Conservation (phyloP, 2,888 invertebrate genomes). For the Caenorhabditis imperialis region DNA sequence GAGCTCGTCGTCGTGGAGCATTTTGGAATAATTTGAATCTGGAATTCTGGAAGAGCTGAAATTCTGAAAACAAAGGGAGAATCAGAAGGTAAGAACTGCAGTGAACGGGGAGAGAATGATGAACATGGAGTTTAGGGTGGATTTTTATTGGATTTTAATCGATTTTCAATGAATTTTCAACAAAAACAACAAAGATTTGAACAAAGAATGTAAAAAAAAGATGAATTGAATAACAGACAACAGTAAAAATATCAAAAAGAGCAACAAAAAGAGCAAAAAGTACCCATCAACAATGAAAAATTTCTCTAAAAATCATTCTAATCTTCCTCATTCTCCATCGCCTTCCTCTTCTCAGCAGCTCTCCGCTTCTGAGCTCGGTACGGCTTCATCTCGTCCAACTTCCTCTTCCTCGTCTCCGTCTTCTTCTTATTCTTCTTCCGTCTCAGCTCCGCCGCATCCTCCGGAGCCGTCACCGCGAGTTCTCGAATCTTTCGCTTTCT, state of each 20-base stretch:
- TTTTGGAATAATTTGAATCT: too few species aligned
- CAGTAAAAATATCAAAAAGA: slow-evolving; percentile 31
- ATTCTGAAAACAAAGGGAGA: too few species aligned
- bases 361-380: slow-evolving; percentile 68
- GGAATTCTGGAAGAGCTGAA: too few species aligned
- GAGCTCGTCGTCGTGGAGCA: too few species aligned
- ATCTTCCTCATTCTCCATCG: slow-evolving; percentile 51
- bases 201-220: background rate
- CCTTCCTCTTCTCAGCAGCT: slow-evolving; percentile 45
- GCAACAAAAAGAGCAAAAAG: slow-evolving; percentile 37
- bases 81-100: too few species aligned
- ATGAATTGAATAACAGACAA: slow-evolving; percentile 22
- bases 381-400: slow-evolving; percentile 69
- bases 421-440: slow-evolving; percentile 70
- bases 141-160: too few species aligned
- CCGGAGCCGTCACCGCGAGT: slow-evolving; percentile 67
- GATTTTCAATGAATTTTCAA: too few species aligned
- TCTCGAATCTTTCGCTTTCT: slow-evolving; percentile 64
- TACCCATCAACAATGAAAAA: slow-evolving; percentile 21
- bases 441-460: slow-evolving; percentile 60
- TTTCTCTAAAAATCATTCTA: slow-evolving; percentile 18
- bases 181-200: background rate
- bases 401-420: slow-evolving; percentile 63
- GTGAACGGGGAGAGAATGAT: too few species aligned
- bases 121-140: too few species aligned